phyloP scores from a whole-genome alignment of 2,888 invertebrate genomes.

The Laspeyria flexula region DNA sequence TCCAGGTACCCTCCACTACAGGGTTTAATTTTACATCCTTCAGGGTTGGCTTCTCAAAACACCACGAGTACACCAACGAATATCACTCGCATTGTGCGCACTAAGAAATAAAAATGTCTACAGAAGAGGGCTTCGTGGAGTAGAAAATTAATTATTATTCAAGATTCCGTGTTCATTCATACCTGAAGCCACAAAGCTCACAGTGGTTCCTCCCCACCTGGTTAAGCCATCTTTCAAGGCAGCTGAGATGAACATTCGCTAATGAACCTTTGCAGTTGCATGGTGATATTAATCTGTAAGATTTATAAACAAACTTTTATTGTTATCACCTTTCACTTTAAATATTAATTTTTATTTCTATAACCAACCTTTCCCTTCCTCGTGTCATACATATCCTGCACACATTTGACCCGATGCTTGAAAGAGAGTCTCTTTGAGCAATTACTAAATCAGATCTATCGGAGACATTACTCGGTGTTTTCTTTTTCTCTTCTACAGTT shows the following conservation, averaged over 20 bases:
- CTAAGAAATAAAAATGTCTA: no score
- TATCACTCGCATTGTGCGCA: no score
- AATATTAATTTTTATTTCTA: no score
- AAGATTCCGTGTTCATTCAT: no score
- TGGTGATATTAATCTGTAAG: constrained; percentile 87
- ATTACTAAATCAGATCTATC: constrained; percentile 69
- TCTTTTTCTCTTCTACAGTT: constrained; percentile 61
- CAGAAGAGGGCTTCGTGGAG: no score
- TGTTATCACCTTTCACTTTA: no score
- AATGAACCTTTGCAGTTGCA: constrained; percentile 89
- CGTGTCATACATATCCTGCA: constrained; percentile 88
- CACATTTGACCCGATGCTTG: constrained; percentile 86
- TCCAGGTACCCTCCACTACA: no score
- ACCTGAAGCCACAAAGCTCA: constrained; percentile 89
- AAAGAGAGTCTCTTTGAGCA: constrained; percentile 72
- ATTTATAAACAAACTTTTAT: no score
- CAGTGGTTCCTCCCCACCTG: constrained; percentile 89
- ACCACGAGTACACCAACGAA: no score
- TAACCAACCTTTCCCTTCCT: constrained; percentile 73
- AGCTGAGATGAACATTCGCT: constrained; percentile 89
- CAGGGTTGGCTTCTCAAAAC: no score
- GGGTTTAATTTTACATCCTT: no score
- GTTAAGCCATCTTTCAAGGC: constrained; percentile 90
- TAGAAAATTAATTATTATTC: no score
- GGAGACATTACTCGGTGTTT: constrained; percentile 63